Percentiles rank a stretch among this genome's conserved stretches.
These are phyloP conservation scores for Lochmaea crataegi DNA, from an alignment of 2,888 invertebrate species.

Conservation along the genomic window DNA sequence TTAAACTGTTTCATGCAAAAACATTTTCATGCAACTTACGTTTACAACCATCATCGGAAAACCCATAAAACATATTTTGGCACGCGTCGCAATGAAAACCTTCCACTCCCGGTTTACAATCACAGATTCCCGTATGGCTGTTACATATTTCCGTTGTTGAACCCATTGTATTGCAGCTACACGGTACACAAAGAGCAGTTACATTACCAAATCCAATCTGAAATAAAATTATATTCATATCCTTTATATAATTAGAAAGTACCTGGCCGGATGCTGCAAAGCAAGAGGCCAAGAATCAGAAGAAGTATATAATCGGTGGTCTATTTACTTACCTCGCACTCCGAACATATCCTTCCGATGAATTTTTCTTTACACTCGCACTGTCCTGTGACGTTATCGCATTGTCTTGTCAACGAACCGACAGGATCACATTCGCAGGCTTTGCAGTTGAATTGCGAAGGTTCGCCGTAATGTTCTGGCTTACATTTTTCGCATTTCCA, in stretches of 20 bases:
- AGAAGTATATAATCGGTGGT: neutral
- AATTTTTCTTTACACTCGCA: constrained; percentile 81
- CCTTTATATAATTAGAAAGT: neutral
- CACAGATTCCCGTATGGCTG: constrained; percentile 80
- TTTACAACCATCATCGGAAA: constrained; percentile 74
- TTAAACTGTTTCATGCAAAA: neutral
- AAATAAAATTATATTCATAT: constrained; percentile 1
- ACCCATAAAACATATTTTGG: constrained; percentile 77
- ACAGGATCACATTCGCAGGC: constrained; percentile 81
- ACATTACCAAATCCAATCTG: constrained; percentile 79
- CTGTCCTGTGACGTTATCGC: constrained; percentile 79
- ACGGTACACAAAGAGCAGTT: constrained; percentile 81
- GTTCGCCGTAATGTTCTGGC: constrained; percentile 74
- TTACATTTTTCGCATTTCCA: constrained; percentile 79
- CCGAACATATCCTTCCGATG: constrained; percentile 77
- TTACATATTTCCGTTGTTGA: constrained; percentile 79
- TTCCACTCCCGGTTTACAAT: constrained; percentile 81
- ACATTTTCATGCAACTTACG: constrained; percentile 69
- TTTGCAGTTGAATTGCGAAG: constrained; percentile 73
- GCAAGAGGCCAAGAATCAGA: too few species aligned
- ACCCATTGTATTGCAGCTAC: constrained; percentile 80
- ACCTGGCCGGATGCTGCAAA: too few species aligned
- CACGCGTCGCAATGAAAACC: constrained; percentile 83
- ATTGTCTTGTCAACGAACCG: constrained; percentile 79
- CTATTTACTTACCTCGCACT: constrained; percentile 68